Conservation (phyloP, 2,888 invertebrate species). For the Cryptosula pallasiana region DNA sequence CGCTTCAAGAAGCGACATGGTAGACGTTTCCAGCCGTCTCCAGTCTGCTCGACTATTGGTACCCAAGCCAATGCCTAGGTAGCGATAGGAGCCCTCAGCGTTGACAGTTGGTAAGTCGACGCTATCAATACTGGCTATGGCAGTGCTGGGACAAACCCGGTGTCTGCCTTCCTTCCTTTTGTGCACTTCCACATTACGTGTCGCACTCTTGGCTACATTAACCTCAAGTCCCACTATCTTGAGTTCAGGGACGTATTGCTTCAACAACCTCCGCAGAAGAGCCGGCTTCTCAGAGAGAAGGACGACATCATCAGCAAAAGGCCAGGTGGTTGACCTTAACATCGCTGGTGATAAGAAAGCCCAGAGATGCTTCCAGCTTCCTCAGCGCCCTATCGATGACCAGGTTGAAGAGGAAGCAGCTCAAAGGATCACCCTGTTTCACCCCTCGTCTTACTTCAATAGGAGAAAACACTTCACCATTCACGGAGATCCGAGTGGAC, state of each 20-base stretch:
- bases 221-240: not conserved
- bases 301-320: slow-evolving; percentile 3
- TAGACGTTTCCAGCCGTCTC: too few species aligned
- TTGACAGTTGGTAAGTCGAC: not conserved
- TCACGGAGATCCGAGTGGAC: not conserved
- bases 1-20: too few species aligned
- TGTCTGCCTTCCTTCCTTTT: not conserved
- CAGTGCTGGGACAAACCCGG: not conserved
- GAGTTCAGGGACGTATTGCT: not conserved
- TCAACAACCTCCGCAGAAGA: not conserved
- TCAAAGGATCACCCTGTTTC: slow-evolving; percentile 15
- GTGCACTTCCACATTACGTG: not conserved
- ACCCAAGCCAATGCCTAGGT: not conserved
- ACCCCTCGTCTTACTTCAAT: not conserved
- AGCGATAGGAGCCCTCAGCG: too few species aligned
- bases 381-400: not conserved
- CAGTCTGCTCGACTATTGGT: not conserved
- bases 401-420: slow-evolving; percentile 19
- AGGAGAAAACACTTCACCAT: not conserved
- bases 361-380: not conserved
- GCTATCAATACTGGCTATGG: not conserved
- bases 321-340: not conserved
- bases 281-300: not conserved
- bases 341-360: not conserved
- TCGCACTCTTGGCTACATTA: not conserved